A percentile compares a stretch with the other conserved stretches of the same genome.
These are phyloP conservation scores for Chalcis sispes DNA, from an alignment of 2,888 invertebrate species.

Conservation along the genomic window DNA sequence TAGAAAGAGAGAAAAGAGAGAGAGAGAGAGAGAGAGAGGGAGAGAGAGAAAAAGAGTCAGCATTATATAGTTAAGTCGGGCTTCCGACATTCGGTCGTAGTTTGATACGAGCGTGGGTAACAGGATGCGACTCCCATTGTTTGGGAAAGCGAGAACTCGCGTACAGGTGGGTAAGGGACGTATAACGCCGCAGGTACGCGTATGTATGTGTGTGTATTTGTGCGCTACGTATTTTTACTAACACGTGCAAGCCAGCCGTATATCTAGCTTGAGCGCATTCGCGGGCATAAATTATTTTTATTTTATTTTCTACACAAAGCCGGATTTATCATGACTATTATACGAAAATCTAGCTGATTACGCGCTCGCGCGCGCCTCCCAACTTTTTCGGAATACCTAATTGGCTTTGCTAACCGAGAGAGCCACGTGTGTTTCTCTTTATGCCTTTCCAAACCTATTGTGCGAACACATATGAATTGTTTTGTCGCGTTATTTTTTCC, in stretches of 20 bases:
- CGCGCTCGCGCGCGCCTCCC: no score
- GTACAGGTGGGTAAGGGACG: slow-evolving; percentile 35
- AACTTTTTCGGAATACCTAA: no score
- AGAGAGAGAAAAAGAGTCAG: slow-evolving; percentile 26
- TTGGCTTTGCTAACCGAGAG: no score
- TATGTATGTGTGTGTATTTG: slow-evolving; percentile 3
- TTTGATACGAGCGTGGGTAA: slow-evolving; percentile 59
- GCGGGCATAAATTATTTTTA: slow-evolving; percentile 54
- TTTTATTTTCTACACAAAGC: slow-evolving; percentile 35
- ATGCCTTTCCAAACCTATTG: no score
- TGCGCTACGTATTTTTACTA: no score
- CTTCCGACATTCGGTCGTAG: slow-evolving; percentile 58
- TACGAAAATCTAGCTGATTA: slow-evolving; percentile 42
- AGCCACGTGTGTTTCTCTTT: no score
- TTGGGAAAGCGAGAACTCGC: slow-evolving; percentile 55
- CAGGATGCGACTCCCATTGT: slow-evolving; percentile 59
- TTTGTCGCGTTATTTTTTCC: no score
- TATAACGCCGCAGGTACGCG: not conserved
- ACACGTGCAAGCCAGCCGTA: no score
- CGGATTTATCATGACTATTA: slow-evolving; percentile 29
- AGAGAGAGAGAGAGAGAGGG: slow-evolving; percentile 19
- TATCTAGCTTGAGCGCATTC: not conserved
- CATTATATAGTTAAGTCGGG: slow-evolving; percentile 57
- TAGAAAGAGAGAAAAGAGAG: slow-evolving; percentile 6
- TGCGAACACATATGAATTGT: no score